Base-by-base conservation (phyloP, 1,140 invertebrate species). In the Forficula auricularia region DNA sequence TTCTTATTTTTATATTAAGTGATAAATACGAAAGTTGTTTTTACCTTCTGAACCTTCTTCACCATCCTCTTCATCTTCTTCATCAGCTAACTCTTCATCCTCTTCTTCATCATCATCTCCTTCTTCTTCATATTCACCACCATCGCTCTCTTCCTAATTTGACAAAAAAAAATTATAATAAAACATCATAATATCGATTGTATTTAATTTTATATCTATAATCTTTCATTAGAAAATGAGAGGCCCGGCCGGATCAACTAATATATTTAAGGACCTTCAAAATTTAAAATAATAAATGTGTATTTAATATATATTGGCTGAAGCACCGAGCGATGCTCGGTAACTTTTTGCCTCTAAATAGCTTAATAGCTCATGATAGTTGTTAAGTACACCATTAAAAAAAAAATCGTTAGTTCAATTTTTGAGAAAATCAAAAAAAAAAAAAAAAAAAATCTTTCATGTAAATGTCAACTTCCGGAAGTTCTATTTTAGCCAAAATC, bases 21-120 rank as follows among this genome's bases (percentile, higher is more conserved):
- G n/a, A n/a, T n/a, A n/a, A n/a, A n/a, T n/a, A n/a, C n/a, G n/a
- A 30, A 43, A 36, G 46, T 60, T 57, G 36, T 64, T 61, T 36
- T 65, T 61, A 27, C 68, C 67, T 12, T 66, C 67, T 43, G 73
- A 71, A 19, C 66, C 72, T 19, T 68, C 68, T 27, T 65, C 67
- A 10, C 68, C 67, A 18, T 68, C 68, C 12, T 72, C 71, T 2
- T 71, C 73, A 3, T 72, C 73, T 9, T 77, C 73, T 22, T 76
- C 74, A 14, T 68, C 67, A 45, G 67, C 66, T 16, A 69, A 67
- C 13, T 66, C 67, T 4, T 65, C 59, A 42, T 54, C 57, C 9
- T 65, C 64, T 40, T 73, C 75, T 44, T 75, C 73, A 33, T 70
- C 70, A 42, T 74, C 73, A 40, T 71, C 68, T 48, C 69, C 74